Evolutionary conservation across 2,888 invertebrate species (phyloP).

Genomic region (Eupithecia dodoneata): DNA sequence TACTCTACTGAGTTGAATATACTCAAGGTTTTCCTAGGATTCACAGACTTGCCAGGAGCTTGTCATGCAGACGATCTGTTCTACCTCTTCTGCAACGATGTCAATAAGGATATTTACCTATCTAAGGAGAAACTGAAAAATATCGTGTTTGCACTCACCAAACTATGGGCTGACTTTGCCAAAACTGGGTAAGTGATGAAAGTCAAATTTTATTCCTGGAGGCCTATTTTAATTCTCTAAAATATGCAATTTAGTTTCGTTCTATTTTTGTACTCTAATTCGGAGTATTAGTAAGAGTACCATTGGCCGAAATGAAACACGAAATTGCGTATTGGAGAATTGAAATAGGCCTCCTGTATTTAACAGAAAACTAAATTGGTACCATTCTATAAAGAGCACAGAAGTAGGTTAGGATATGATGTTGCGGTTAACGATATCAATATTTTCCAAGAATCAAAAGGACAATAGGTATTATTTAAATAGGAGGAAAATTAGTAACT

Average conservation of each 20-base stretch:
- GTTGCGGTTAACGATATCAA: not conserved
- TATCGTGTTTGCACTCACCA: conserved; percentile 66
- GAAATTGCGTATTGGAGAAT: no score
- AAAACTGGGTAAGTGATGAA: conserved; percentile 59
- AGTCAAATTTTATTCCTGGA: not conserved
- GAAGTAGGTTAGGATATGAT: not conserved
- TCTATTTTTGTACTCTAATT: no score
- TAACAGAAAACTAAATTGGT: not conserved
- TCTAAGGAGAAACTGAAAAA: conserved; percentile 56
- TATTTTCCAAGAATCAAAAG: not conserved
- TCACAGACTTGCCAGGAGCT: conserved; percentile 60
- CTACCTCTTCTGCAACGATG: conserved; percentile 70
- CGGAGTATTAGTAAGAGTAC: no score
- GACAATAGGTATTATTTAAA: not conserved
- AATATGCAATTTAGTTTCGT: no score
- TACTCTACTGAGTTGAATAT: conserved; percentile 65
- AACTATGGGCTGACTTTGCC: conserved; percentile 76
- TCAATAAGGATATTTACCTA: conserved; percentile 58
- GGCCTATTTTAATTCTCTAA: no score
- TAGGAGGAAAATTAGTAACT: not conserved
- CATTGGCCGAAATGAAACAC: no score
- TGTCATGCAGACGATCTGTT: conserved; percentile 80
- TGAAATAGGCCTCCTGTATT: not conserved
- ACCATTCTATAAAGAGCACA: not conserved
- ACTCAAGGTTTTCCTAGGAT: conserved; percentile 51